Percentiles rank a stretch among this genome's conserved stretches.
Evolutionary conservation across 2,113 vertebrate species (phyloP).

Genomic region (Motacilla alba): DNA sequence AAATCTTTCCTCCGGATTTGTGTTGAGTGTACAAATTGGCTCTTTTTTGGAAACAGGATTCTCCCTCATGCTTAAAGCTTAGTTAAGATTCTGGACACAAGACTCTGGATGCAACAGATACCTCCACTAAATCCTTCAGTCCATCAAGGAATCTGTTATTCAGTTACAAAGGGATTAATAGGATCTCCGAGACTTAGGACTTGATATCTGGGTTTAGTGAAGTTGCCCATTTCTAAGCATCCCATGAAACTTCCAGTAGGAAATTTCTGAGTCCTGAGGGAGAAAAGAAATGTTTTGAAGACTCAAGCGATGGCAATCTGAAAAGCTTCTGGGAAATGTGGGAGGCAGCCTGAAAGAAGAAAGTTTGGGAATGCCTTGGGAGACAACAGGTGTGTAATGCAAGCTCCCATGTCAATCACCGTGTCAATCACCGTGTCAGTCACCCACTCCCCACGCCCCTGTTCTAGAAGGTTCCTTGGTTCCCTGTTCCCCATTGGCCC

Average conservation of each 20-base stretch:
- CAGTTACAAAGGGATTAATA: not conserved
- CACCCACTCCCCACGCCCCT: too few species aligned
- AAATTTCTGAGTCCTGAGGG: not conserved
- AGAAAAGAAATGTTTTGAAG: not conserved
- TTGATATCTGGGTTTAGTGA: not conserved
- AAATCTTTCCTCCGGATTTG: not conserved
- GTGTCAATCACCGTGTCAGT: too few species aligned
- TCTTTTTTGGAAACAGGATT: not conserved
- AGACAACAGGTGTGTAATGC: too few species aligned
- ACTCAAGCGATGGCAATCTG: not conserved
- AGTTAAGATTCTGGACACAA: not conserved
- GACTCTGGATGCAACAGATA: not conserved
- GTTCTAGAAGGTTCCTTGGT: too few species aligned
- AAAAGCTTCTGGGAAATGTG: not conserved
- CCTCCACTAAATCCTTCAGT: not conserved
- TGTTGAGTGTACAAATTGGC: not conserved
- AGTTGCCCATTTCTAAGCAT: not conserved
- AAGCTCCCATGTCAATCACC: too few species aligned
- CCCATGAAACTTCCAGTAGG: not conserved
- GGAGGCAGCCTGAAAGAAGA: too few species aligned
- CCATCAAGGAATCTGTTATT: not conserved
- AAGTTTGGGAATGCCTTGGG: too few species aligned
- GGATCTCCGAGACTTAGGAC: not conserved
- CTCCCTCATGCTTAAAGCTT: not conserved
- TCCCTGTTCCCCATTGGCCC: too few species aligned